Conservation (phyloP, 2,888 invertebrate genomes). For the Drosophila demipolita region DNA sequence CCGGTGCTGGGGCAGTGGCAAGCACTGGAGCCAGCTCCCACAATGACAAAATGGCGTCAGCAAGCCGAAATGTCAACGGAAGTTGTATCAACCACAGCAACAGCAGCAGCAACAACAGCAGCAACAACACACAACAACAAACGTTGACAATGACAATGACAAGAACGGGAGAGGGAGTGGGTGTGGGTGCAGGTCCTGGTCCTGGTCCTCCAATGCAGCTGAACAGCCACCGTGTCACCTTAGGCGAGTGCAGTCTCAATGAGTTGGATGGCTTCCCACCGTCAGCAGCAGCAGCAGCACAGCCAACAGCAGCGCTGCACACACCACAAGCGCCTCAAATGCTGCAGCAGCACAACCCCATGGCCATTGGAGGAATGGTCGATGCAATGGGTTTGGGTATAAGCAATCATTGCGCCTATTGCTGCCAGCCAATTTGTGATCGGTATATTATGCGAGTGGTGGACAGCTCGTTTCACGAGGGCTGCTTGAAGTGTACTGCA, state of each 20-base stretch:
- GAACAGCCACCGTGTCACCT: slow-evolving; percentile 67
- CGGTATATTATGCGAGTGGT: slow-evolving; percentile 91
- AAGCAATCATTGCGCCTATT: slow-evolving; percentile 87
- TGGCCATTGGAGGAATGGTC: slow-evolving; percentile 32
- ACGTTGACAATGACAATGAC: slow-evolving; percentile 42
- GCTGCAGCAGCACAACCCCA: slow-evolving; percentile 46
- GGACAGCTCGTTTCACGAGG: slow-evolving; percentile 91
- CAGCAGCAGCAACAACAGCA: slow-evolving; percentile 75
- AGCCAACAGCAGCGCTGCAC: slow-evolving; percentile 44
- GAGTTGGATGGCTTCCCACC: slow-evolving; percentile 58
- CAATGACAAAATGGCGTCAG: slow-evolving; percentile 78
- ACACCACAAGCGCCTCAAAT: slow-evolving; percentile 69
- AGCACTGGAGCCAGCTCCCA: slow-evolving; percentile 51
- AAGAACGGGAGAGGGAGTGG: slow-evolving; percentile 30
- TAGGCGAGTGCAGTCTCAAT: slow-evolving; percentile 80
- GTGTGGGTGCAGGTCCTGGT: slow-evolving; percentile 52
- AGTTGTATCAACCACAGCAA: slow-evolving; percentile 76
- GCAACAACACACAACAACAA: slow-evolving; percentile 59
- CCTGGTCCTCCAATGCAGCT: slow-evolving; percentile 54
- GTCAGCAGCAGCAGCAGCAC: slow-evolving; percentile 39
- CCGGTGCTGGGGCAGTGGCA: slow-evolving; percentile 30
- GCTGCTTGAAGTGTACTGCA: slow-evolving; percentile 91
- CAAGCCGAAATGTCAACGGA: slow-evolving; percentile 77
- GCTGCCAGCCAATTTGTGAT: slow-evolving; percentile 90
- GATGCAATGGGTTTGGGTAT: slow-evolving; percentile 12